Evolutionary conservation across 2,113 vertebrate genomes (phyloP), one percentile per base, ranked within the genome.

Genomic region (Anas platyrhynchos): DNA sequence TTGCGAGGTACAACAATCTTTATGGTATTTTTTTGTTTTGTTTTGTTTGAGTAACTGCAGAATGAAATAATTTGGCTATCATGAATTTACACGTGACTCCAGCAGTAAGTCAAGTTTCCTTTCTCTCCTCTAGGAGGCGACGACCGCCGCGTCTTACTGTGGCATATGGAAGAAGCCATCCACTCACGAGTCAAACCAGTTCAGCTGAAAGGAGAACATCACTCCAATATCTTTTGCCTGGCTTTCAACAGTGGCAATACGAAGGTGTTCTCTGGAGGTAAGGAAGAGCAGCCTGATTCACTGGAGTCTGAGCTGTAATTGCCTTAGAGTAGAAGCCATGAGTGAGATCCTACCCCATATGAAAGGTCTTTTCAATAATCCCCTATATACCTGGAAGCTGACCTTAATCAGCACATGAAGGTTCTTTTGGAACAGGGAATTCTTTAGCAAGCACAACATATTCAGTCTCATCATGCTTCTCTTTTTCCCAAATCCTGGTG

Each of bases 141-240:
- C 84, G 99, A 99, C 95, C 99, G 99, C 14, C 97, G 99, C 12
- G 99, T 99, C 86, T 98, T 99, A 31, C 98, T 99, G 69, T 99
- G 99, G 99, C 98, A 99, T 94, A 99, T 99, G 99, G 99, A 99
- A 96, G 97, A 99, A 97, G 98, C 99, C 79, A 98, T 99, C 96
- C 99, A 99, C 46, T 98, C 98, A 21, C 99, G 98, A 84, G 98
- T 99, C 77, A 99, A 99, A 92, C 99, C 99, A 25, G 93, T 99
- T 84, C 99, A 99, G 56, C 98, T 99, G 97, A 99, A 99, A 97
- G 99, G 99, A 43, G 99, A 99, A 44, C 99, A 99, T 94, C 99
- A 99, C 91, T 99, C 99, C 46, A 99, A 99, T 94, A 99, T 99
- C 96, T 99, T 99, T 97, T 99, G 99, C 89, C 97, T 99, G 20